Evolutionary conservation across 2,888 invertebrate genomes (phyloP).

Genomic region (Eueremaeus valkanovi): DNA sequence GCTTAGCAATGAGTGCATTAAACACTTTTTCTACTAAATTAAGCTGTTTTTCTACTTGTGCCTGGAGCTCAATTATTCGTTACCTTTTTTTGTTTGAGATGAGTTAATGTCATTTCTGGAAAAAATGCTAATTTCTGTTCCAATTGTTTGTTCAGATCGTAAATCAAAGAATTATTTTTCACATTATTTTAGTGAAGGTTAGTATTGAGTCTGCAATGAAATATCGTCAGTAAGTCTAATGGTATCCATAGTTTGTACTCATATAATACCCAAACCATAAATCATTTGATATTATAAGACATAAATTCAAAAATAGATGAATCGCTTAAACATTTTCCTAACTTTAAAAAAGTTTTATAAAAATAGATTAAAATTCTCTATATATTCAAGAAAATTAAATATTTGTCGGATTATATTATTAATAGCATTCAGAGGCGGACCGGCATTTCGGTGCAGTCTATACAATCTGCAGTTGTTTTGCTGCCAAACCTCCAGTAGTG

Average conservation of each 20-base stretch:
- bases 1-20: too few relatives aligned
- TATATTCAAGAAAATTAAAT: too few relatives aligned
- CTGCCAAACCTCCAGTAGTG: too few relatives aligned
- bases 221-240: not conserved
- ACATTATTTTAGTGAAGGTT: not conserved
- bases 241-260: not conserved
- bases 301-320: not conserved
- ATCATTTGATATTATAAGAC: not conserved
- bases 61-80: too few relatives aligned
- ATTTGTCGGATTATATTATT: too few relatives aligned
- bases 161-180: too few relatives aligned
- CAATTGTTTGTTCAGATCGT: not conserved
- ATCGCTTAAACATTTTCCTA: not conserved
- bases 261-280: not conserved
- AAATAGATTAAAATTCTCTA: not conserved
- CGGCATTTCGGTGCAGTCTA: too few relatives aligned
- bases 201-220: not conserved
- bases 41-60: too few relatives aligned
- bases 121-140: not conserved
- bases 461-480: too few relatives aligned
- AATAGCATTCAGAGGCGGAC: too few relatives aligned
- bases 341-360: not conserved
- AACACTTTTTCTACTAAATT: too few relatives aligned
- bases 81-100: too few relatives aligned
- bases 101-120: not conserved